These are phyloP conservation scores for Spea multiplicata DNA, from an alignment of 2,113 vertebrate species.

Conservation along the genomic window DNA sequence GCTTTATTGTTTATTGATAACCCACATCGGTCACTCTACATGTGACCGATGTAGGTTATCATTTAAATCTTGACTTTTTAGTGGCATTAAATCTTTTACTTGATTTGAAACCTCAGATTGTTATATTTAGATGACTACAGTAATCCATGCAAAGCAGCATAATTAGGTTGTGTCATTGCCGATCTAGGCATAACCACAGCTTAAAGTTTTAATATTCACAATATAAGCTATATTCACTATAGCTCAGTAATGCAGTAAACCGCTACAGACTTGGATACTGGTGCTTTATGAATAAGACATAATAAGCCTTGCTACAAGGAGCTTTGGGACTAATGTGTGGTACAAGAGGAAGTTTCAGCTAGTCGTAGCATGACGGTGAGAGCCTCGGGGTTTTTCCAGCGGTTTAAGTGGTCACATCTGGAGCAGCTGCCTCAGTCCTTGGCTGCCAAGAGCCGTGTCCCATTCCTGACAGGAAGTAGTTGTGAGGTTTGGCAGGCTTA, in stretches of 20 bases:
- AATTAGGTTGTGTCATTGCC: not conserved
- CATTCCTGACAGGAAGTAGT: not conserved
- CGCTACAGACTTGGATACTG: not conserved
- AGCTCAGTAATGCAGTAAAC: not conserved
- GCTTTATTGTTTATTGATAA: no score
- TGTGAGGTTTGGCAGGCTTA: slow-evolving; percentile 27
- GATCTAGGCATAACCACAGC: not conserved
- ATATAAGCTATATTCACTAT: not conserved
- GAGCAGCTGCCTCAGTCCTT: slow-evolving; percentile 12
- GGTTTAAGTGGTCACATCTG: slow-evolving; percentile 40
- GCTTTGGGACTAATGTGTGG: slow-evolving; percentile 8
- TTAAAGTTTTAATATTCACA: not conserved
- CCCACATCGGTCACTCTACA: no score
- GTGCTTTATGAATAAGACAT: not conserved
- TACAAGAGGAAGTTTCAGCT: slow-evolving; percentile 25
- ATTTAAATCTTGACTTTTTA: no score
- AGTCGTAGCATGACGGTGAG: slow-evolving; percentile 27
- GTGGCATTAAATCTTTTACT: no score
- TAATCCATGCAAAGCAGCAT: no score
- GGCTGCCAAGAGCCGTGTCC: slow-evolving; percentile 15
- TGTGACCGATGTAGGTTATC: no score
- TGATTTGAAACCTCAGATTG: no score
- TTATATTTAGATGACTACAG: no score
- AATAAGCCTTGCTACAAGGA: not conserved
- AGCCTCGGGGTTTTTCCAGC: slow-evolving; percentile 44